phyloP scores from a whole-genome alignment of 2,113 vertebrate genomes.

The Laterallus jamaicensis region DNA sequence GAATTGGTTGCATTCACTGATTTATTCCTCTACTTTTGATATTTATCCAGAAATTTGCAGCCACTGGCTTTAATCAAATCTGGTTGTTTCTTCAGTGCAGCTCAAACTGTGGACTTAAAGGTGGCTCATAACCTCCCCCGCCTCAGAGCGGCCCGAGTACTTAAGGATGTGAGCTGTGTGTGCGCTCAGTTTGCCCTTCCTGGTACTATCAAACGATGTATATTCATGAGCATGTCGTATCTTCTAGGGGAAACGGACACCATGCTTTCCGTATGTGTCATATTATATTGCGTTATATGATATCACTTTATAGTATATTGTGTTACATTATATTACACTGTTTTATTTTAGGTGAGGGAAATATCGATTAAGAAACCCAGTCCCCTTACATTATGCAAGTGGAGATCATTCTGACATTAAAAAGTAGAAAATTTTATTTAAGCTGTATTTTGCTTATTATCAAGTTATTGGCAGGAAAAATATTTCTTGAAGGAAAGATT shows the following conservation, averaged over 20 bases:
- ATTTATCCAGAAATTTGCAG: not conserved
- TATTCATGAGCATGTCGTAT: not conserved
- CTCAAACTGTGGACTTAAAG: not conserved
- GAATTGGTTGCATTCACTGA: not conserved
- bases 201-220: not conserved
- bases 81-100: not conserved
- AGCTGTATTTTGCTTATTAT: constrained; percentile 26
- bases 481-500: constrained; percentile 19
- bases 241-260: not conserved
- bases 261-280: not conserved
- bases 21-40: not conserved
- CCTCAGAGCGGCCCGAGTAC: not conserved
- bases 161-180: not conserved
- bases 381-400: constrained; percentile 1
- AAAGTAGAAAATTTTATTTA: constrained; percentile 16
- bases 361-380: not conserved
- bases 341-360: not conserved
- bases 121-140: not conserved
- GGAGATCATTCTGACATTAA: constrained; percentile 8
- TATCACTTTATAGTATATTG: not conserved
- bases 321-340: not conserved
- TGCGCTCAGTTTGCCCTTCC: not conserved
- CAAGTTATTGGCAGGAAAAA: constrained; percentile 27
- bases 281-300: not conserved
- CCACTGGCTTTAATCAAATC: not conserved